Percentiles rank a stretch among this genome's conserved stretches.
phyloP scores from a whole-genome alignment of 2,888 invertebrate species.

The Caenorhabditis sp. region DNA sequence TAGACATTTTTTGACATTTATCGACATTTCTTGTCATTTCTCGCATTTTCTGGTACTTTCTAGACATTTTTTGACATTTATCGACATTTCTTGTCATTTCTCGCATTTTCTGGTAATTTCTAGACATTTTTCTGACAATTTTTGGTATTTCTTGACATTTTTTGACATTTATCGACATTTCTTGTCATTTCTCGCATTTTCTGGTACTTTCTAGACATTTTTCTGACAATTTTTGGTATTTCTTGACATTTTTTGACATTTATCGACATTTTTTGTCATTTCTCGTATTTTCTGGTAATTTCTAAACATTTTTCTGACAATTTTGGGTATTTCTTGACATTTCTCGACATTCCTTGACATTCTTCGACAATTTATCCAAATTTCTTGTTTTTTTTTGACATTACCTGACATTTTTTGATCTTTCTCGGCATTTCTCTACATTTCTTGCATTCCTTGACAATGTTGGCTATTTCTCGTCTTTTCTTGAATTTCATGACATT shows the following conservation, averaged over 20 bases:
- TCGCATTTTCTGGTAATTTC: neutral
- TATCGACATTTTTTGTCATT: neutral
- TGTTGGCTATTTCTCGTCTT: neutral
- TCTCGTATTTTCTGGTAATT: neutral
- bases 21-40: too few relatives aligned
- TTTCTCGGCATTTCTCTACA: neutral
- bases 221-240: neutral
- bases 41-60: neutral
- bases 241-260: neutral
- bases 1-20: neutral
- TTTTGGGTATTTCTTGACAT: neutral
- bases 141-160: neutral
- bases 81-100: neutral
- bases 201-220: neutral
- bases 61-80: neutral
- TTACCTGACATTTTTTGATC: neutral
- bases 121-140: neutral
- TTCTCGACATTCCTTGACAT: constrained; percentile 18
- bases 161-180: too few relatives aligned
- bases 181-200: neutral
- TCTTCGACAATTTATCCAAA: neutral
- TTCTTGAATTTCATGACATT: too few relatives aligned
- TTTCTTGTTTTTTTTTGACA: neutral
- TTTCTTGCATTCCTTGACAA: too few relatives aligned
- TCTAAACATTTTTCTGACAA: neutral